Base-by-base conservation (phyloP, 2,113 vertebrate species). In the Phalacrocorax pelagicus region DNA sequence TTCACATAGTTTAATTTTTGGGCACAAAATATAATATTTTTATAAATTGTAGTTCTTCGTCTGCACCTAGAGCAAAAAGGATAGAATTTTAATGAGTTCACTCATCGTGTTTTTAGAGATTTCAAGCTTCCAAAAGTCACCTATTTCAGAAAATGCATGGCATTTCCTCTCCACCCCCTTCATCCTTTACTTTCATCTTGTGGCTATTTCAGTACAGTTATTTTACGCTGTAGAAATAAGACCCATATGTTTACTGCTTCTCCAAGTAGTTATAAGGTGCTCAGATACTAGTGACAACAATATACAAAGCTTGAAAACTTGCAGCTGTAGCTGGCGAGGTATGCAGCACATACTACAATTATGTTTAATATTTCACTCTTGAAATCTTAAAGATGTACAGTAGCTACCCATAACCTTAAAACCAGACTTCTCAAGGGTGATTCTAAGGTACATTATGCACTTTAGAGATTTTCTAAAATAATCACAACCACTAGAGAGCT, bases 261-360 rank as follows among this genome's bases (percentile, higher is more conserved):
- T 86, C 3, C 10, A 32, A 19, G 4, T 14, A 44, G 2, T 47
- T 75, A 3, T 1, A 26, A 30, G 0, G 4, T 34, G 7, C 77
- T 58, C 14, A 44, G 12, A 4, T 46, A 2, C 24, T 2, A 70
- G 12, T 2, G 2, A 18, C 10, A 17, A 21, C 5, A 26, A 8
- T 38, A 83, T 30, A 40, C 9, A 61, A 30, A 49, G 22, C 7
- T 27, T 20, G 11, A 78, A 54, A 70, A 32, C 16, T 8, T 52
- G 5, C 21, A 44, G 16, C 5, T 40, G 2, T 16, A 34, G 8
- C 10, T 0, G 0, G 5, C 17, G 16, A 63, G 0, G 5, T 23
- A 29, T 8, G 8, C 6, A 61, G 7, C 4, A 27, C 26, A 30
- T 51, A 17, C 24, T 5, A 7, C 1, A 30, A 29, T 20, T 67